Percentiles rank a stretch among this genome's conserved stretches.
These are phyloP conservation scores for Periparus ater DNA, from an alignment of 2,797 vertebrate species.

Conservation along the genomic window DNA sequence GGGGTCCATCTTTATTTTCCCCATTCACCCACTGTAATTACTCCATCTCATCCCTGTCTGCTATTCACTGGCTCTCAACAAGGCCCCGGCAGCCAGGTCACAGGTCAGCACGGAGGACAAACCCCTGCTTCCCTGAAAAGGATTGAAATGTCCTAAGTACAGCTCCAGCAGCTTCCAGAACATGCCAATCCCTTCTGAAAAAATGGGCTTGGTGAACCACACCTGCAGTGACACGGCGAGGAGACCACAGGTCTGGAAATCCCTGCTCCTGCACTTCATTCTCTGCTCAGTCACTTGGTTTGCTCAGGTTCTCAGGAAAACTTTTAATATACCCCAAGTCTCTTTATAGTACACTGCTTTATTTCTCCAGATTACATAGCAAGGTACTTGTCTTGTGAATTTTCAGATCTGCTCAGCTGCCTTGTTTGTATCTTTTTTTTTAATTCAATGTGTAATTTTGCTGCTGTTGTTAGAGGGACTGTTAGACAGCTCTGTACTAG, in stretches of 20 bases:
- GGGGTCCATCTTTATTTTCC: constrained; percentile 19
- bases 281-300: accelerated
- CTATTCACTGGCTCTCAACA: constrained; percentile 40
- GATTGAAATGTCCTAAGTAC: not conserved
- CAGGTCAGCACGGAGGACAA: not conserved
- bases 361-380: not conserved
- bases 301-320: not conserved
- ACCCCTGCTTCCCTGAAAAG: not conserved
- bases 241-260: not conserved
- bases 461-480: not conserved
- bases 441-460: not conserved
- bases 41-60: constrained; percentile 18
- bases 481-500: not conserved
- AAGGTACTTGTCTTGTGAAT: not conserved
- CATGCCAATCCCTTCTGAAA: not conserved
- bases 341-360: not conserved
- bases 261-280: not conserved
- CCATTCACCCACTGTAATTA: not conserved
- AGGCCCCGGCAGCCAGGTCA: constrained; percentile 21
- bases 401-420: not conserved
- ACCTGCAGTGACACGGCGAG: accelerated
- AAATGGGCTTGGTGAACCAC: not conserved
- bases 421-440: not conserved
- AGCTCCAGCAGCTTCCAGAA: constrained; percentile 2
- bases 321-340: not conserved